A percentile compares a stretch with the other conserved stretches of the same genome.
Conservation (phyloP, 2,113 vertebrate species). For the Hippocampus abdominalis region DNA sequence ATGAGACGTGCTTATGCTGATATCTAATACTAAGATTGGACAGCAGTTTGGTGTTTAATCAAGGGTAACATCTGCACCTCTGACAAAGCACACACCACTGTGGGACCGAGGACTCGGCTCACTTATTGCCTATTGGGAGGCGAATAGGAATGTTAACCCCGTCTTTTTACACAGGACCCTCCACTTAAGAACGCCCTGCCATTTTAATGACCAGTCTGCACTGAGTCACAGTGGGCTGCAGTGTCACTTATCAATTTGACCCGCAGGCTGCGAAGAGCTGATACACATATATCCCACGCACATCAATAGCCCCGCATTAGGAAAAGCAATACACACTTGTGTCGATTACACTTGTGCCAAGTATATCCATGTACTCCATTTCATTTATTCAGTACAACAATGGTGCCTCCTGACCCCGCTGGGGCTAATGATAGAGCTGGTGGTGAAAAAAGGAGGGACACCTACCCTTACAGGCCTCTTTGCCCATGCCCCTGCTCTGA, state of each 20-base stretch:
- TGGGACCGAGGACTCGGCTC: constrained; percentile 34
- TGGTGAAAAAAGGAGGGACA: constrained; percentile 64
- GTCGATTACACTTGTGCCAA: constrained; percentile 64
- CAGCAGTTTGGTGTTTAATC: constrained; percentile 70
- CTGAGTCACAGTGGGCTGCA: constrained; percentile 60
- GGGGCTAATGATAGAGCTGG: constrained; percentile 73
- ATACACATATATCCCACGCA: constrained; percentile 63
- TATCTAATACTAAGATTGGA: constrained; percentile 55
- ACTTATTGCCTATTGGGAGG: constrained; percentile 28
- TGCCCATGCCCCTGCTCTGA: constrained; percentile 55
- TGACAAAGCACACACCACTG: constrained; percentile 38
- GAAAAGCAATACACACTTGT: constrained; percentile 63
- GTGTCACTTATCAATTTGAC: constrained; percentile 64
- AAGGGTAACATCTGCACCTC: constrained; percentile 66
- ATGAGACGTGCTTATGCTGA: constrained; percentile 49
- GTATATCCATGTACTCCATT: constrained; percentile 73
- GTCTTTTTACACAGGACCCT: constrained; percentile 59
- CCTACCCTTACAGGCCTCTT: constrained; percentile 62
- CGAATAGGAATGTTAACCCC: constrained; percentile 60
- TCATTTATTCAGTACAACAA: constrained; percentile 72
- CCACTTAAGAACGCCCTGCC: constrained; percentile 51
- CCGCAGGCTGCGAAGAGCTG: constrained; percentile 57
- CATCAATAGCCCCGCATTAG: constrained; percentile 59
- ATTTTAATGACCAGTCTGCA: constrained; percentile 66
- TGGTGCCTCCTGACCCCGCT: constrained; percentile 72